Base-by-base conservation (phyloP, 1,140 invertebrate species). In the Cotesia vestalis region DNA sequence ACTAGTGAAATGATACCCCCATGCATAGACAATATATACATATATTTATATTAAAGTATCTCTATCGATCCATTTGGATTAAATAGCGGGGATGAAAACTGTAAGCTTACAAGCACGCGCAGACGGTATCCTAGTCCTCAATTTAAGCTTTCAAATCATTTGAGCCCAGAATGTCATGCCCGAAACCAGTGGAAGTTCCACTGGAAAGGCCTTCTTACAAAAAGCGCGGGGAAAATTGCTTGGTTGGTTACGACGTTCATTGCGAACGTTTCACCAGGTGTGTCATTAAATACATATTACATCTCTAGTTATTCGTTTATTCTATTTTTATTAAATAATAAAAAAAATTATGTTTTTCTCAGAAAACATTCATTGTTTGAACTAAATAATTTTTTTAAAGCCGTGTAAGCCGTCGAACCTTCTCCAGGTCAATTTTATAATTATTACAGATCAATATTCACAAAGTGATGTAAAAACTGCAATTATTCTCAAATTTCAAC, bases 81-180 rank as follows among this genome's bases (percentile, higher is more conserved):
- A 74, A 46, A 64, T 17, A 52, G 12, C 34, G 14, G 34, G 38
- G 40, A 61, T 40, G 52, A 6, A 36, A 51, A 57, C 34, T 35
- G 53, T 51, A 17, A n/a, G 68, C 61, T 46, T 46, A 51, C 17
- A 66, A 69, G 69, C 69, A 70, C 70, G 66, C 66, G 70, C 66
- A 53, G 51, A 46, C 70, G 38, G 52, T 55, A 36, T 62, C 62
- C 36, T 11, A 61, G 34, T 53, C 66, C 53, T 12, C 35, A 38
- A 40, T 38, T 11, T 36, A 34, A 59, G 34, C 53, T 38, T 34
- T 71, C 20, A 66, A 74, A 67, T 79, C 78, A 83, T 75, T 85
- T 77, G 76, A 79, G 82, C 82, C 82, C 82, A 83, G 81, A 82
- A 85, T 86, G 80, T 77, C 80, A 85, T 85, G 81, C 79, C 82